Base-by-base conservation (phyloP, 2,888 invertebrate species). In the Ephialtes manifestator region DNA sequence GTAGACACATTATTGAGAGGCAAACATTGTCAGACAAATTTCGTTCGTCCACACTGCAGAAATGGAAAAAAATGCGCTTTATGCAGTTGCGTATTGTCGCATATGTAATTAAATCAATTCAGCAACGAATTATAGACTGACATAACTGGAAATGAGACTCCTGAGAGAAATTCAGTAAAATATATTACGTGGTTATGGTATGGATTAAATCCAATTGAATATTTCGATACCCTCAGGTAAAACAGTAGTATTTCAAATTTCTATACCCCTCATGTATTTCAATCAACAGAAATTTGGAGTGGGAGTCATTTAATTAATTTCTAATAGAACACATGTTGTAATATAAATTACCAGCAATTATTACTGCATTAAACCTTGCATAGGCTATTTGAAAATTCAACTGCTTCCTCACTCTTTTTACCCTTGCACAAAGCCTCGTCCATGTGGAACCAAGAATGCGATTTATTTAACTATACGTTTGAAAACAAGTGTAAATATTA, bases 11-110 rank as follows among this genome's bases (percentile, higher is more conserved):
- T 18, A 63, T 63, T n/a, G 20, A 43, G n/a, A n/a, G 20, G 28
- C 31, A 48, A 74, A 46, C 48, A 60, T 76, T 51, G 35, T 10
- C 39, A 20, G 18, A 18, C 35, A 39, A 11, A 65, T 18, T 65
- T 39, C 18, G 18, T 43, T 18, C 15, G 8, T 35, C 8, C 5
- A 24, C 48, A 48, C 48, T 48, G 15, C 15, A 48, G 35, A 3
- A 4, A 48, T n/a, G 15, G 2, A 48, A n/a, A 48, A n/a, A 51
- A 5, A 31, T 60, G n/a, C 28, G 15, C 1, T 31, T 60, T 5
- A 60, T 31, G 31, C 15, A 8, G 0, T 65, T 43, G 43, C 11
- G 35, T 63, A 4, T 11, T 39, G 24, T 3, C 5, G 24, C 1
- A 10, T 55, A 55, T 11, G 55, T 51, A 3, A 51, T 51, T n/a